Base-by-base conservation (phyloP, 2,797 vertebrate species). In the Lutjanus campechanus region DNA sequence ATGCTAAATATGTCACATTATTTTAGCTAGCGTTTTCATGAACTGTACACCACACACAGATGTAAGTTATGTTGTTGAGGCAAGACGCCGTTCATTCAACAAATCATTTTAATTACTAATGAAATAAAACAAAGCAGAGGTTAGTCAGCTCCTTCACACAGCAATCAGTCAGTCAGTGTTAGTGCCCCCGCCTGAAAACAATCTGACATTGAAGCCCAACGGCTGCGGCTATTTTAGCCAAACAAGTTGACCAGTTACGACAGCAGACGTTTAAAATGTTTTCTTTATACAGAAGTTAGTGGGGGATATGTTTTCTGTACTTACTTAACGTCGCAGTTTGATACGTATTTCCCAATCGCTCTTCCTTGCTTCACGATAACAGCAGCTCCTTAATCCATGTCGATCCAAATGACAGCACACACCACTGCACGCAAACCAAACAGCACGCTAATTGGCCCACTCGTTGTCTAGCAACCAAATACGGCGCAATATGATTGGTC, bases 391-490 rank as follows among this genome's bases (percentile, higher is more conserved):
- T 2, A 46, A 72, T 49, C 53, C 76, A 13, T 6, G 69, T 72
- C 56, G 6, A 62, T 68, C 58, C 40, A 4, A 56, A 56, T 62
- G 62, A 67, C 69, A 63, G 66, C 0, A 13, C 44, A 72, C 13
- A 40, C 67, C 16, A 20, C 20, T 8, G 10, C 60, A 59, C 62
- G 56, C 81, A 66, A 47, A 66, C 73, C 76, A 90, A 91, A 36
- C 88, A 70, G 66, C 67, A 7, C 65, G 68, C 84, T 79, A 44
- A 93, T 93, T 95, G 93, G 95, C 51, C 36, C 55, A 53, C 1
- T 51, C 71, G 95, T 94, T 92, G 94, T 88, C 84, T 84, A 89
- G 94, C 92, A 95, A 95, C 92, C 81, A 64, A 94, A 83, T 40
- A 90, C 77, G 72, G 76, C 68, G 80, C n/a, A 36, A 29, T 70